Evolutionary conservation across 2,113 vertebrate species (phyloP).

Genomic region (Narcine bancroftii): DNA sequence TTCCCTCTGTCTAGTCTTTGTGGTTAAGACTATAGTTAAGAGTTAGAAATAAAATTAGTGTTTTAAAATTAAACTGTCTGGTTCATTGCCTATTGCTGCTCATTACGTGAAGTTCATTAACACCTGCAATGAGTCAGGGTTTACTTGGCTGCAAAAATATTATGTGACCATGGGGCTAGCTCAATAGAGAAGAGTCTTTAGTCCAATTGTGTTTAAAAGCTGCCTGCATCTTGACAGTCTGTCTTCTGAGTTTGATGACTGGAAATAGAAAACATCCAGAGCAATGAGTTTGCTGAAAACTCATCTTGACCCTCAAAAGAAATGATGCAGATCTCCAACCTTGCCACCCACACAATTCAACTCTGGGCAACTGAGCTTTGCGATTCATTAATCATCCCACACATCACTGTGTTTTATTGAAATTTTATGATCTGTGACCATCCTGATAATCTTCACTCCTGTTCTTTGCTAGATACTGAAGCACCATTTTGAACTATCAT

Average conservation of each 20-base stretch:
- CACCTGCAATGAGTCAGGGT: too few relatives aligned
- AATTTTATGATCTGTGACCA: constrained; percentile 18
- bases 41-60: too few relatives aligned
- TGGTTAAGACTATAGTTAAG: too few relatives aligned
- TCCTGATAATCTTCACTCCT: not conserved
- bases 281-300: not conserved
- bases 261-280: not conserved
- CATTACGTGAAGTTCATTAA: too few relatives aligned
- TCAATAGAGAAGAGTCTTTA: not conserved
- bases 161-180: too few relatives aligned
- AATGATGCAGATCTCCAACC: constrained; percentile 8
- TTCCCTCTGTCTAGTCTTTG: too few relatives aligned
- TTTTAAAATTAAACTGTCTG: too few relatives aligned
- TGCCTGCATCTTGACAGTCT: not conserved
- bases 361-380: not conserved
- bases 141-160: too few relatives aligned
- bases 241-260: not conserved
- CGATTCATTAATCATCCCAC: not conserved
- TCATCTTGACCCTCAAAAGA: not conserved
- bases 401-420: not conserved
- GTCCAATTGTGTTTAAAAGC: not conserved
- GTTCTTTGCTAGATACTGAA: not conserved
- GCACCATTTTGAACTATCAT: not conserved
- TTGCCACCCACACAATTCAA: not conserved
- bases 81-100: too few relatives aligned